phyloP scores from a whole-genome alignment of 2,888 invertebrate species.

The Lydus trimaculatus region DNA sequence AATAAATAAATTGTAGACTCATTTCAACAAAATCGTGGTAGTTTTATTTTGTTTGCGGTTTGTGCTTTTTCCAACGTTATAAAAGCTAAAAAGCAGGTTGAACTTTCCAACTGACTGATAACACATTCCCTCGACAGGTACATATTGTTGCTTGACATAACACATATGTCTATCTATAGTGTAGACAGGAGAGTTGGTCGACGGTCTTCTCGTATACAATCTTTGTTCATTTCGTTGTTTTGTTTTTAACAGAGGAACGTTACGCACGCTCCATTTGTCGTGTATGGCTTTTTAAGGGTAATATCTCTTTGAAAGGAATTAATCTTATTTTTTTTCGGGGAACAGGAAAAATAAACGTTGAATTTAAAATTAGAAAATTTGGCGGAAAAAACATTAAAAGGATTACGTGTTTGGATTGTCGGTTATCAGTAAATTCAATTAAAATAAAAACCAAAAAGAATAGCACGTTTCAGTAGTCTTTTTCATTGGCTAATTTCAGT shows the following conservation, averaged over 20 bases:
- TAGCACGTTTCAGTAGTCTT: background rate
- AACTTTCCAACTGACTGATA: constrained; percentile 14
- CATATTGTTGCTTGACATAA: background rate
- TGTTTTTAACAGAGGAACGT: no score
- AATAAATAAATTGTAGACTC: background rate
- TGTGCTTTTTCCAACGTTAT: constrained; percentile 6
- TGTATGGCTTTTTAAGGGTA: background rate
- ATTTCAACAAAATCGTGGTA: background rate
- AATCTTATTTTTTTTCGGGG: background rate
- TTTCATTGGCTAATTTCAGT: background rate
- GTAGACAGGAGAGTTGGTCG: background rate
- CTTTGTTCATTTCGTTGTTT: background rate
- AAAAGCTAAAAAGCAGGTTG: background rate
- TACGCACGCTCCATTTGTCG: background rate
- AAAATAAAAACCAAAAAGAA: background rate
- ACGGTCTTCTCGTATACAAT: background rate
- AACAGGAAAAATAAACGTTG: background rate
- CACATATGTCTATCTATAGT: background rate
- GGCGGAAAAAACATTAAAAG: background rate
- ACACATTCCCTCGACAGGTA: constrained; percentile 7
- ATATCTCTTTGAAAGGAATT: background rate
- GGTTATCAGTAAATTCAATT: background rate
- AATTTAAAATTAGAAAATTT: background rate
- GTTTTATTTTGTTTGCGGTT: background rate
- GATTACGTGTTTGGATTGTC: background rate